Percentiles rank a stretch among this genome's conserved stretches.
Evolutionary conservation across 2,888 invertebrate genomes (phyloP).

Genomic region (Drosophila ezoana): DNA sequence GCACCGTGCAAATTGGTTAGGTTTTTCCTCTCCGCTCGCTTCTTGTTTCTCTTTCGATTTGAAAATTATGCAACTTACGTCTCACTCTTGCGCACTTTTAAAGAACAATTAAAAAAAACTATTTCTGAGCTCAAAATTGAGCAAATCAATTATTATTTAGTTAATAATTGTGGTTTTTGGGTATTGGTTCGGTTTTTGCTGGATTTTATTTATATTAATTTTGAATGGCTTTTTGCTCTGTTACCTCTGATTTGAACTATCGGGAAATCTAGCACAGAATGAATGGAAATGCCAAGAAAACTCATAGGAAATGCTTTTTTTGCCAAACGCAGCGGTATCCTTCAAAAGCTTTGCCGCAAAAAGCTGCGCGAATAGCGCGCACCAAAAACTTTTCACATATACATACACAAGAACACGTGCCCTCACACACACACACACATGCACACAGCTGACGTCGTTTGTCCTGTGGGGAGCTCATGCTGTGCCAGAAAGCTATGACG

Average conservation of each 20-base stretch:
- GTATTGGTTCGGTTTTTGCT: conserved; percentile 31
- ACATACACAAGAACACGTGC: conserved; percentile 48
- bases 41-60: conserved; percentile 20
- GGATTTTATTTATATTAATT: conserved; percentile 22
- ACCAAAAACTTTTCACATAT: conserved; percentile 29
- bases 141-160: neutral
- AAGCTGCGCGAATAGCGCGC: conserved; percentile 42
- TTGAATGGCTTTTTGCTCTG: conserved; percentile 22
- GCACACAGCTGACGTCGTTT: conserved; percentile 50
- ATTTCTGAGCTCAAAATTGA: conserved; percentile 14
- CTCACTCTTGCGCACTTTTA: conserved; percentile 78
- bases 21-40: conserved; percentile 26
- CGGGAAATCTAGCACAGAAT: conserved; percentile 83
- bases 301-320: conserved; percentile 69
- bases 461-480: conserved; percentile 15
- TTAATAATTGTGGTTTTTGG: conserved; percentile 6
- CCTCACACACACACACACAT: conserved; percentile 24
- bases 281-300: conserved; percentile 74
- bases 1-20: conserved; percentile 13
- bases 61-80: conserved; percentile 82
- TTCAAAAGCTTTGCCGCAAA: conserved; percentile 51
- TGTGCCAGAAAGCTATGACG: conserved; percentile 23
- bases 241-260: conserved; percentile 80
- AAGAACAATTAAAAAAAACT: conserved; percentile 45
- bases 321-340: conserved; percentile 52